Evolutionary conservation across 2,888 invertebrate species (phyloP).

Genomic region (Macropis europaea): DNA sequence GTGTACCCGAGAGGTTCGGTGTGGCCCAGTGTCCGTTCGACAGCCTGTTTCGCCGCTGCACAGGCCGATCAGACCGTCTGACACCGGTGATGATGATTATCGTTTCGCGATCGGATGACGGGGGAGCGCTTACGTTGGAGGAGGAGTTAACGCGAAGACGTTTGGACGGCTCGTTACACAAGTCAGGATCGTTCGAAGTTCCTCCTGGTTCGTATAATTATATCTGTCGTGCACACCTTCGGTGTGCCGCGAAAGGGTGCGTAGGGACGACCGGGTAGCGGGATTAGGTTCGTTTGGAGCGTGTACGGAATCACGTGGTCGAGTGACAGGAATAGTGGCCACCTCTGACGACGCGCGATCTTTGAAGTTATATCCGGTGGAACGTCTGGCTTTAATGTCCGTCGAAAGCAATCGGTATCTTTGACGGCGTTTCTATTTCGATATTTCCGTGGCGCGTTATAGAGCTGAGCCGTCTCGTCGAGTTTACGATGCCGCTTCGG

Average conservation of each 20-base stretch:
- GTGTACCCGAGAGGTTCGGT: conserved; percentile 45
- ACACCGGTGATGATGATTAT: conserved; percentile 27
- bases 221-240: conserved; percentile 30
- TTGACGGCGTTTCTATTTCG: conserved; percentile 7
- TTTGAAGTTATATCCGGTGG: conserved; percentile 1
- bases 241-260: conserved; percentile 20
- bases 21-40: conserved; percentile 32
- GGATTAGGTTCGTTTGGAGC: conserved; percentile 25
- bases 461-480: not conserved
- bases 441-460: not conserved
- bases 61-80: not conserved
- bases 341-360: conserved; percentile 3
- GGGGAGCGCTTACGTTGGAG: conserved; percentile 16
- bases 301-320: conserved; percentile 35
- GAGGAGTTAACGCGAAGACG: conserved; percentile 24
- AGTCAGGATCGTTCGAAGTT: conserved; percentile 45
- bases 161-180: conserved; percentile 32
- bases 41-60: no score
- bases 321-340: conserved; percentile 26
- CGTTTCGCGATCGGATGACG: conserved; percentile 18
- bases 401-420: not conserved
- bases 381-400: conserved; percentile 7
- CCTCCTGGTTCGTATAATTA: conserved; percentile 59
- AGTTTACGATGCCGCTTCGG: conserved; percentile 13
- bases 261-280: conserved; percentile 2